Percentiles rank a stretch among this genome's conserved stretches.
Evolutionary conservation across 2,888 invertebrate genomes (phyloP).

Genomic region (Luperina nickerlii): DNA sequence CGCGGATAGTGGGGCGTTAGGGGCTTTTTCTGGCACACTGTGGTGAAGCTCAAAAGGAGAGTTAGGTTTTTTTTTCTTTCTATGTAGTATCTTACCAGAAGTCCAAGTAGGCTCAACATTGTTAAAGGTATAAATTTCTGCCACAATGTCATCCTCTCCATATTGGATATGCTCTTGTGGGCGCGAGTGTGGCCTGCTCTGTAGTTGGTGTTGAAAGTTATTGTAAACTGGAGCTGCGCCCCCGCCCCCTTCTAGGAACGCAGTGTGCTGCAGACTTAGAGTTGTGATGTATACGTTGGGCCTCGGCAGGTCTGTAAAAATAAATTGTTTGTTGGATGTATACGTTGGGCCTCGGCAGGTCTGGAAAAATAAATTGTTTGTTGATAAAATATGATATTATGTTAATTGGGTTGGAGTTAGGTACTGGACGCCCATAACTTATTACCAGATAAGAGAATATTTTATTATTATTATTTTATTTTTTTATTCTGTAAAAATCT

Average conservation of each 20-base stretch:
- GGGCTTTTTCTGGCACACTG: neutral
- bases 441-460: too few relatives aligned
- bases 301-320: conserved; percentile 73
- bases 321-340: conserved; percentile 68
- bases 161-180: conserved; percentile 44
- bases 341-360: conserved; percentile 73
- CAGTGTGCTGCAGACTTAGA: conserved; percentile 87
- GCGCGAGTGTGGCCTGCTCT: conserved; percentile 30
- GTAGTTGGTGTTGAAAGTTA: conserved; percentile 49
- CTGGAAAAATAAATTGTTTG: conserved; percentile 66
- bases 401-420: neutral
- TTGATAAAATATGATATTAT: neutral
- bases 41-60: neutral
- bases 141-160: conserved; percentile 65
- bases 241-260: conserved; percentile 75
- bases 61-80: neutral
- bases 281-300: conserved; percentile 84
- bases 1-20: too few relatives aligned
- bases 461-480: too few relatives aligned
- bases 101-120: conserved; percentile 67
- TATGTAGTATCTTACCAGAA: conserved; percentile 50
- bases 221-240: conserved; percentile 41
- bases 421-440: too few relatives aligned
- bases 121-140: conserved; percentile 69
- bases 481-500: too few relatives aligned